phyloP scores from a whole-genome alignment of 2,797 vertebrate species.

The Sylvia borin region DNA sequence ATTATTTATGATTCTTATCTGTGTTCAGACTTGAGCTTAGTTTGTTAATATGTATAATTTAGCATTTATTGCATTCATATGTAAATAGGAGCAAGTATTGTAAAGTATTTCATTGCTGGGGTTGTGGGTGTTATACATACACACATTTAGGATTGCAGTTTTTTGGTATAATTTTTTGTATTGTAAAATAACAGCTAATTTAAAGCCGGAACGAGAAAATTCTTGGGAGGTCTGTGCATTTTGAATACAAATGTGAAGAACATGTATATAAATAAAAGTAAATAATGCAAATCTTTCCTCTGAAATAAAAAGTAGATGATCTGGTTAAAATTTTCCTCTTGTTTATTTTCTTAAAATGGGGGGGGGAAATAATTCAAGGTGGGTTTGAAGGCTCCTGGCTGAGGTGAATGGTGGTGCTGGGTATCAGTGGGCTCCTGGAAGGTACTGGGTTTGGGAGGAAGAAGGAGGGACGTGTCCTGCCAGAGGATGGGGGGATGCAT shows the following conservation, averaged over 20 bases:
- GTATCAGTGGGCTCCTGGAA: rapidly evolving
- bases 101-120: slow-evolving; percentile 85
- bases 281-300: slow-evolving; percentile 90
- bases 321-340: slow-evolving; percentile 62
- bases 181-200: slow-evolving; percentile 90
- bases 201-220: slow-evolving; percentile 77
- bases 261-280: slow-evolving; percentile 87
- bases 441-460: background rate
- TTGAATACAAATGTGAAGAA: slow-evolving; percentile 90
- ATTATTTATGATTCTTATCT: slow-evolving; percentile 66
- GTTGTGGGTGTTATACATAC: slow-evolving; percentile 77
- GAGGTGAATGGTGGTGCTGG: background rate
- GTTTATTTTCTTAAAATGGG: background rate
- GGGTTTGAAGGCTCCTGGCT: background rate
- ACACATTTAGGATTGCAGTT: slow-evolving; percentile 76
- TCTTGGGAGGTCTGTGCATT: slow-evolving; percentile 79
- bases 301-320: slow-evolving; percentile 91
- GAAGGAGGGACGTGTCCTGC: background rate
- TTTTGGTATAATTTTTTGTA: slow-evolving; percentile 82
- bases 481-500: no score
- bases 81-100: slow-evolving; percentile 95
- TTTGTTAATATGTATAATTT: slow-evolving; percentile 97
- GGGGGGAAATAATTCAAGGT: rapidly evolving
- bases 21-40: slow-evolving; percentile 72
- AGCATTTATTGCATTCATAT: slow-evolving; percentile 86